Base-by-base conservation (phyloP, 2,888 invertebrate species). In the Pollenia griseotomentosa region DNA sequence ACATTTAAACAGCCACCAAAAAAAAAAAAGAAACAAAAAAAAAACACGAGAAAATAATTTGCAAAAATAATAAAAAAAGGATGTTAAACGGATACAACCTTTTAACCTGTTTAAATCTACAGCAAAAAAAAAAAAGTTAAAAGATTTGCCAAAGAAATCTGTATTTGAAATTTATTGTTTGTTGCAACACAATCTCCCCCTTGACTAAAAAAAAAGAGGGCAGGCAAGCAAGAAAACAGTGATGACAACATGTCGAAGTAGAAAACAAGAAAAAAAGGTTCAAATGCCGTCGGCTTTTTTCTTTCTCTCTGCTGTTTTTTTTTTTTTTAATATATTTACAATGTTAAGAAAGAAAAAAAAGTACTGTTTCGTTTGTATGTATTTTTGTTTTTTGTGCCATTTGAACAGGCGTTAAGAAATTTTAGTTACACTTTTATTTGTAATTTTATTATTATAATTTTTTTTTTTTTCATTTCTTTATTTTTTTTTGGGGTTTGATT, bases 261-360 rank as follows among this genome's bases (percentile, higher is more conserved):
- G 11, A 1, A 23, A 12, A 61, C 9, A 65, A 19, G 6, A 8
- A 42, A 61, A 78, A 83, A 81, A 68, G 73, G 73, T 84, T 33
- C n/a, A 78, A 89, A 88, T 89, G 91, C 91, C 91, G 89, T 68
- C 90, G 90, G 90, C 90, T 66, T 61, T 70, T 51, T 71, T n/a
- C n/a, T 46, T 14, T 59, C 23, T 80, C 1, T 65, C 14, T 33
- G 11, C 33, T 33, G 5, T 12, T 59, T 16, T 51, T 51, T 8
- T 66, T 48, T 75, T 9, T 10, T 19, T 48, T 6, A 2, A 51
- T 4, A 7, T 6, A 8, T 14, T 51, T 53, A 53, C 14, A 23
- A 57, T 19, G 57, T 19, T 57, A 11, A 10, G 10, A 9, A 9
- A 12, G 4, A 23, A 51, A 51, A 51, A 14, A n/a, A n/a, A 0